A percentile compares a stretch with the other conserved stretches of the same genome.
Evolutionary conservation across 2,888 invertebrate species (phyloP).

Genomic region (Tortrix viridana): DNA sequence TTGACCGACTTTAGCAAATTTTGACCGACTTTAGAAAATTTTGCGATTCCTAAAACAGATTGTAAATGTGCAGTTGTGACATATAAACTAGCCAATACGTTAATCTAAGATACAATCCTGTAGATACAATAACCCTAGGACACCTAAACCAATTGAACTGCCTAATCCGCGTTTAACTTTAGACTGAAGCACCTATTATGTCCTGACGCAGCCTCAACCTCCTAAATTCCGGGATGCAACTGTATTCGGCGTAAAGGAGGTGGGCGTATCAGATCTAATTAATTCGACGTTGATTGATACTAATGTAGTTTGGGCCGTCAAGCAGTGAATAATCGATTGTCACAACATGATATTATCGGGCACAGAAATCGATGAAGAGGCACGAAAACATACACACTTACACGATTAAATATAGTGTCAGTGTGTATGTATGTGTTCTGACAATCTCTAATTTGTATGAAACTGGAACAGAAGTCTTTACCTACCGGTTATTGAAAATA

Average conservation of each 20-base stretch:
- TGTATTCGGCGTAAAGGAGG: constrained; percentile 46
- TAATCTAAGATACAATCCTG: too few species aligned
- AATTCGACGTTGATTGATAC: constrained; percentile 82
- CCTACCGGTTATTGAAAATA: too few species aligned
- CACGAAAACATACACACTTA: constrained; percentile 30
- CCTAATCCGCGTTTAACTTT: too few species aligned
- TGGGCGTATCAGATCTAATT: constrained; percentile 82
- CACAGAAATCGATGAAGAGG: constrained; percentile 48
- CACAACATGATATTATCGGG: constrained; percentile 71
- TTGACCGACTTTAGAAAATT: too few species aligned
- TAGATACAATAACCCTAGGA: too few species aligned
- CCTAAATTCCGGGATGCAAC: constrained; percentile 38
- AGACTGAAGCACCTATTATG: background rate
- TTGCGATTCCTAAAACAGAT: too few species aligned
- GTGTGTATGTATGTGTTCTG: background rate
- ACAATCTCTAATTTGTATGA: too few species aligned
- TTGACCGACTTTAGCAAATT: too few species aligned
- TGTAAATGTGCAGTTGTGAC: background rate
- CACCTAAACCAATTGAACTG: too few species aligned
- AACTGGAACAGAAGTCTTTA: too few species aligned
- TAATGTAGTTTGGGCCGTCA: constrained; percentile 73
- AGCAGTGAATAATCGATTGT: constrained; percentile 77
- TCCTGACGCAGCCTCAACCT: constrained; percentile 9
- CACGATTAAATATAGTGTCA: constrained; percentile 20
- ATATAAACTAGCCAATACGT: background rate